A percentile compares a stretch with the other conserved stretches of the same genome.
phyloP scores from a whole-genome alignment of 2,888 invertebrate species.

The Melangyna quadrimaculata region DNA sequence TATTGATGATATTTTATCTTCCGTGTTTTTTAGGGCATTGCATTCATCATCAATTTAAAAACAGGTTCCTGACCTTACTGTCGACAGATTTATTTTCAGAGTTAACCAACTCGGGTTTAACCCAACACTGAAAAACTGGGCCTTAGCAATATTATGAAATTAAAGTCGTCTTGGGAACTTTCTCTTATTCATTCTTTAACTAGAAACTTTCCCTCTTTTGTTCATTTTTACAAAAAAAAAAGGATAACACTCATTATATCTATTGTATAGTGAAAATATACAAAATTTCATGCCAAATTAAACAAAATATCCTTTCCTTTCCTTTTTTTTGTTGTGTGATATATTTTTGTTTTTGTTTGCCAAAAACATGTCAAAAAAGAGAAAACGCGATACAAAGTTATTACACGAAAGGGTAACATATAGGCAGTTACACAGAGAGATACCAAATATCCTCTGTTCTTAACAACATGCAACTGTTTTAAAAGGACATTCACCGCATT shows the following conservation, averaged over 20 bases:
- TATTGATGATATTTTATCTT: too few species aligned
- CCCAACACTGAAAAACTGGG: too few species aligned
- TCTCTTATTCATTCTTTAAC: conserved; percentile 23
- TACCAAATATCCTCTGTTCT: background rate
- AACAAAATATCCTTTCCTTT: conserved; percentile 35
- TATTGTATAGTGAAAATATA: conserved; percentile 27
- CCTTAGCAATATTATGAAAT: background rate
- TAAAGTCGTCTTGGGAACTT: background rate
- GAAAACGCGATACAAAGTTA: conserved; percentile 68
- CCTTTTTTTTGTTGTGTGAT: conserved; percentile 19
- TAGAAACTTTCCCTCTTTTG: conserved; percentile 6
- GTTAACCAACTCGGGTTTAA: too few species aligned
- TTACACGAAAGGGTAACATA: conserved; percentile 64
- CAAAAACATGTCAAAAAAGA: conserved; percentile 63
- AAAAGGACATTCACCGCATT: conserved; percentile 69
- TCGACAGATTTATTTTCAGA: too few species aligned
- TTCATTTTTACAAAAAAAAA: background rate
- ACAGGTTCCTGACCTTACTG: too few species aligned
- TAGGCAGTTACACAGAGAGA: background rate
- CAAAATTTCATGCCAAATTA: conserved; percentile 65
- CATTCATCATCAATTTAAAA: too few species aligned
- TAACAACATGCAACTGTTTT: conserved; percentile 40
- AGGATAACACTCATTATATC: conserved; percentile 22
- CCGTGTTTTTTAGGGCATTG: too few species aligned
- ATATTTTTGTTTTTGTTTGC: conserved; percentile 39